These are phyloP conservation scores for Taurulus bubalis DNA, from an alignment of 2,113 vertebrate genomes.

Conservation along the genomic window DNA sequence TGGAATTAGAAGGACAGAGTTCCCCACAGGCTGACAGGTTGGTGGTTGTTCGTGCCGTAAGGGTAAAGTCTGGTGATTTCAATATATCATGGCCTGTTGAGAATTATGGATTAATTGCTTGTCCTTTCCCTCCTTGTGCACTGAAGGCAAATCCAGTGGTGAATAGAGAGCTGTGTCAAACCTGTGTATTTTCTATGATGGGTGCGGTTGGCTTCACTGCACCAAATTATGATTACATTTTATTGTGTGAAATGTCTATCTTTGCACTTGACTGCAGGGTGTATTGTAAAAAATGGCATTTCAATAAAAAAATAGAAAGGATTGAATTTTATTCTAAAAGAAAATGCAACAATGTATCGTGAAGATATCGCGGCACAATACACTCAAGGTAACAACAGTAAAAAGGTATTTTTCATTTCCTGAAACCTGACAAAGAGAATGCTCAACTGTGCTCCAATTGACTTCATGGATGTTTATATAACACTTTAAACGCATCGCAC, in stretches of 20 bases:
- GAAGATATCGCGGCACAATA: not conserved
- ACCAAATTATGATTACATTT: constrained; percentile 1
- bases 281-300: not conserved
- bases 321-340: too few relatives aligned
- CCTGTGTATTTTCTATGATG: not conserved
- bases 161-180: constrained; percentile 1
- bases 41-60: constrained; percentile 4
- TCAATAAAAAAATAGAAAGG: not conserved
- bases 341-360: not conserved
- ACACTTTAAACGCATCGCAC: not conserved
- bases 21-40: constrained; percentile 40
- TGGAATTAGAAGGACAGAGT: constrained; percentile 7
- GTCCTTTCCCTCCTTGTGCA: constrained; percentile 22
- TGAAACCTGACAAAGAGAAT: not conserved
- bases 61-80: not conserved
- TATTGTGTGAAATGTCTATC: not conserved
- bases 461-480: not conserved
- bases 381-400: not conserved
- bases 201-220: not conserved
- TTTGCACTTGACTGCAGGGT: not conserved
- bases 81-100: not conserved
- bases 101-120: constrained; percentile 35
- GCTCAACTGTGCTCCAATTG: not conserved
- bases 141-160: constrained; percentile 7
- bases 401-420: not conserved